Evolutionary conservation across 1,140 invertebrate species (phyloP).

Genomic region (Gonatopus flavifemur): DNA sequence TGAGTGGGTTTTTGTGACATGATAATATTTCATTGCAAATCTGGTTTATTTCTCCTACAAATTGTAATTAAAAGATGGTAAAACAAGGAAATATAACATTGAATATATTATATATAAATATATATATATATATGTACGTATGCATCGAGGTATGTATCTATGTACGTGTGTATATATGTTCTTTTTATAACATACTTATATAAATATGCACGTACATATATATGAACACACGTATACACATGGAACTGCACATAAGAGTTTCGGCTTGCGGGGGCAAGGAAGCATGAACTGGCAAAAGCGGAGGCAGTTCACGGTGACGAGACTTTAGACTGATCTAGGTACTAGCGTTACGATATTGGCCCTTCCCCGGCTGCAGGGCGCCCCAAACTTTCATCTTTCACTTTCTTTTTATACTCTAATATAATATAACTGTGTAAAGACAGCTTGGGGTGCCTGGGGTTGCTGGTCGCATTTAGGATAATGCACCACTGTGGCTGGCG

Average conservation of each 20-base stretch:
- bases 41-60: slow-evolving; percentile 36
- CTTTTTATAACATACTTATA: too few species aligned
- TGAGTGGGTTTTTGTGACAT: slow-evolving; percentile 60
- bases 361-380: slow-evolving; percentile 33
- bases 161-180: too few species aligned
- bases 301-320: slow-evolving; percentile 59
- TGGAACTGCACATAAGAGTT: too few species aligned
- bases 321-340: slow-evolving; percentile 61
- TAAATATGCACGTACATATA: too few species aligned
- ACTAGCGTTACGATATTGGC: slow-evolving; percentile 56
- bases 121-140: slow-evolving; percentile 6
- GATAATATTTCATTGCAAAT: slow-evolving; percentile 56
- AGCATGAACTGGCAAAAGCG: slow-evolving; percentile 50
- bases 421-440: too few species aligned
- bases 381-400: slow-evolving; percentile 28
- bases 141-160: too few species aligned
- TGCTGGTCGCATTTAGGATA: slow-evolving; percentile 52
- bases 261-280: slow-evolving; percentile 54
- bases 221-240: slow-evolving; percentile 24
- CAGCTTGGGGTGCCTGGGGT: slow-evolving; percentile 41
- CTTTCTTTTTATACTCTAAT: slow-evolving; percentile 32
- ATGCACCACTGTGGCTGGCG: slow-evolving; percentile 55
- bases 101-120: slow-evolving; percentile 14
- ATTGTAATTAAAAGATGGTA: slow-evolving; percentile 3
- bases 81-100: slow-evolving; percentile 12